These are phyloP conservation scores for Turritopsis rubra DNA, from an alignment of 30 jellyfish, hydroid and myxozoan species.

Conservation along the genomic window DNA sequence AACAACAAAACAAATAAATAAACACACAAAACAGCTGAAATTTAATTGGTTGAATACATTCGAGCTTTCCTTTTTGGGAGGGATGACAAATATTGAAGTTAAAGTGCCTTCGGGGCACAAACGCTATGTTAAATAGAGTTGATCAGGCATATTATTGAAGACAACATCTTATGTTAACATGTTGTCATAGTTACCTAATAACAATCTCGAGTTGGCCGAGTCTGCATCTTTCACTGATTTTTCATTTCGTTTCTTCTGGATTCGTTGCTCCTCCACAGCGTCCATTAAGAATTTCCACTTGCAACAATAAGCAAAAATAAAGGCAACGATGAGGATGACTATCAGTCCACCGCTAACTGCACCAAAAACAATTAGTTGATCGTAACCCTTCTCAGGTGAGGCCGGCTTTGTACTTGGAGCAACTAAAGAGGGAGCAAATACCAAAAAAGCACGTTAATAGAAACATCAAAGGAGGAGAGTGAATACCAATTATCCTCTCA, in stretches of 20 bases:
- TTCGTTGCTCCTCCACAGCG: conserved; percentile 5
- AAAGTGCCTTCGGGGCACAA: no score
- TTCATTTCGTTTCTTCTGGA: not conserved
- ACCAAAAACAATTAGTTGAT: not conserved
- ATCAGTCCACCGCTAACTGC: not conserved
- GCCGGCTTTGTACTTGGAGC: not conserved
- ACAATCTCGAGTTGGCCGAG: not conserved
- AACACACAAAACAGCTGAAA: no score
- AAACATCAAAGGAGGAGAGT: not conserved
- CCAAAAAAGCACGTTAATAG: not conserved
- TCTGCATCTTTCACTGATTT: not conserved
- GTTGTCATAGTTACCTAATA: not conserved
- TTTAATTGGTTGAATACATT: not conserved
- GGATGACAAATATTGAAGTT: not conserved
- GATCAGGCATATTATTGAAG: no score
- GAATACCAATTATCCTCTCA: no score
- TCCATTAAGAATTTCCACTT: conserved; percentile 7
- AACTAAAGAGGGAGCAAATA: not conserved
- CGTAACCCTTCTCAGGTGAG: not conserved
- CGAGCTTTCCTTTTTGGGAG: not conserved
- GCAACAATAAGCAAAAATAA: not conserved
- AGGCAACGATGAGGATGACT: not conserved
- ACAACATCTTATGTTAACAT: not conserved
- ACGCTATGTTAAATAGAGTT: no score
- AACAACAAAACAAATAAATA: no score